phyloP scores from a whole-genome alignment of 2,113 vertebrate genomes.

The Uria lomvia region DNA sequence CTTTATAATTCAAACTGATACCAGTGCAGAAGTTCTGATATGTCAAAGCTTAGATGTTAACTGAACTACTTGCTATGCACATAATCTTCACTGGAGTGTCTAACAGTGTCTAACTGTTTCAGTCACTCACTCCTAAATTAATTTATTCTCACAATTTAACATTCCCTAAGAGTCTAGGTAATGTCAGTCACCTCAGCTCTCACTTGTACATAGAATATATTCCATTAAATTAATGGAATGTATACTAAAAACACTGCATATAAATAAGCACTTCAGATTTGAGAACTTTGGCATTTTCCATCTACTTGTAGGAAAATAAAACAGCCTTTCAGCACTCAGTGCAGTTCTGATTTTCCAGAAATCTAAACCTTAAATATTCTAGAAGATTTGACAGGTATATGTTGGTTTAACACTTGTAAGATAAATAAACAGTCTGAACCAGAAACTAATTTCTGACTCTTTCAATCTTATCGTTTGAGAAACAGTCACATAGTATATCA shows the following conservation, averaged over 20 bases:
- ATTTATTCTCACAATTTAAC: background rate
- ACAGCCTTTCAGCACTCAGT: background rate
- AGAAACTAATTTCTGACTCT: background rate
- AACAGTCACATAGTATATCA: background rate
- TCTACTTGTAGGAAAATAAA: background rate
- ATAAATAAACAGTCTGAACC: background rate
- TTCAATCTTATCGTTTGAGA: background rate
- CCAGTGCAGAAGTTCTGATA: background rate
- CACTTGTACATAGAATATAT: background rate
- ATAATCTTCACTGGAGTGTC: background rate
- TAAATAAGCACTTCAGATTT: slow-evolving; percentile 30
- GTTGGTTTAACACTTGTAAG: background rate
- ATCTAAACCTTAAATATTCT: background rate
- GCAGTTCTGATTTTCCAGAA: background rate
- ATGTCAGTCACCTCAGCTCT: slow-evolving; percentile 1
- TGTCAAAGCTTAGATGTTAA: background rate
- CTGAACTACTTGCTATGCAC: slow-evolving; percentile 7
- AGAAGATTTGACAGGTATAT: background rate
- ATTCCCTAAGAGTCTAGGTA: background rate
- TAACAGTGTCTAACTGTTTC: background rate
- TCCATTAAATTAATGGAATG: background rate
- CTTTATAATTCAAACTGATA: background rate
- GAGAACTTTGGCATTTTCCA: background rate
- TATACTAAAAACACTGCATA: slow-evolving; percentile 1
- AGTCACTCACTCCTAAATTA: background rate